Evolutionary conservation across 2,113 vertebrate genomes (phyloP).

Genomic region (Chelonoidis abingdonii): DNA sequence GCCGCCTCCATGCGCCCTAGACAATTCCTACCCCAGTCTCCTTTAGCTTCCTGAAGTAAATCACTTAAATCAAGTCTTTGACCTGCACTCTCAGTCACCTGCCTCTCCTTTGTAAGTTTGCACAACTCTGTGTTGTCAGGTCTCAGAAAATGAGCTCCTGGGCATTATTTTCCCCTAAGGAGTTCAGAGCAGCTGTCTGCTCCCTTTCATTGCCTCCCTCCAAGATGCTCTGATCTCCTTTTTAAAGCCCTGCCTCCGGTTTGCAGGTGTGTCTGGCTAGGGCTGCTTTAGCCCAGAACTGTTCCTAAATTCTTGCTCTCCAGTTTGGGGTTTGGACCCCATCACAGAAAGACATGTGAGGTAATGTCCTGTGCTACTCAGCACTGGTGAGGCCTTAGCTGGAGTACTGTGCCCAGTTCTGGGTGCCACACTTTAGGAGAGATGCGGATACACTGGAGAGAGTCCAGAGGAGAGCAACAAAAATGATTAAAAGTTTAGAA

Average conservation of each 20-base stretch:
- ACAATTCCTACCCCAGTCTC: not conserved
- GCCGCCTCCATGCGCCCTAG: too few relatives aligned
- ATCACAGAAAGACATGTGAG: not conserved
- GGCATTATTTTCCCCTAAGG: not conserved
- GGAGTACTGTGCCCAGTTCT: not conserved
- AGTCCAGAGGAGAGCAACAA: not conserved
- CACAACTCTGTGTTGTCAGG: not conserved
- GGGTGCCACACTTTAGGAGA: not conserved
- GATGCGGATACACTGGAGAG: not conserved
- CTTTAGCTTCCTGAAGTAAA: not conserved
- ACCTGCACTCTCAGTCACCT: not conserved
- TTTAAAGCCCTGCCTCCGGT: too few relatives aligned
- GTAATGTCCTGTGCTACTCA: not conserved
- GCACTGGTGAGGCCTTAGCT: not conserved
- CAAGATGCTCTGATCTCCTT: not conserved
- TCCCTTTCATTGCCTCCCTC: not conserved
- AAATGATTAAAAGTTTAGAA: not conserved
- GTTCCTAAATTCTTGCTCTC: not conserved
- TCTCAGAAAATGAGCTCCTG: not conserved
- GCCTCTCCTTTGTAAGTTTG: not conserved
- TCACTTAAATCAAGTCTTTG: not conserved
- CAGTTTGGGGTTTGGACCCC: too few relatives aligned
- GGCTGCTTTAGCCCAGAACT: too few relatives aligned
- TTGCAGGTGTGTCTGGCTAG: too few relatives aligned
- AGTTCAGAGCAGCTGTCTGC: not conserved